These are phyloP conservation scores for Buphagus erythrorhynchus DNA, from an alignment of 2,797 vertebrate species.

Conservation along the genomic window DNA sequence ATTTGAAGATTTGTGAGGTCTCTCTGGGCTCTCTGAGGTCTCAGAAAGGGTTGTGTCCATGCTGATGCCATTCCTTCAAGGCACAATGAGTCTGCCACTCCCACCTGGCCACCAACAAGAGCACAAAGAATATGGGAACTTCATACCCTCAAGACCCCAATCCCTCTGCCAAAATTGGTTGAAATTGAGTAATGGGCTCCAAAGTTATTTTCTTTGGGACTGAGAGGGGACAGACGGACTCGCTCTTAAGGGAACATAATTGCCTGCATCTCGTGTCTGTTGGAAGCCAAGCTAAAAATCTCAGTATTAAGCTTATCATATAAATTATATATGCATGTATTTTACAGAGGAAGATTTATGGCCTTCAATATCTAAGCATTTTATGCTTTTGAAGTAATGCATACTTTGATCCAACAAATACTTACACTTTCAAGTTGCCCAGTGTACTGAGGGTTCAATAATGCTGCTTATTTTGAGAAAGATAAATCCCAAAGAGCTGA, in stretches of 20 bases:
- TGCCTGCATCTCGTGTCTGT: constrained; percentile 7
- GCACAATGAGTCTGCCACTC: not conserved
- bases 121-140: not conserved
- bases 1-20: fast-evolving
- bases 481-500: not conserved
- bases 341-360: constrained; percentile 57
- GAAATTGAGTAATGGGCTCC: not conserved
- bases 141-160: not conserved
- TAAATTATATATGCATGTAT: constrained; percentile 55
- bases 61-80: not conserved
- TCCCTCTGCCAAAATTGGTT: not conserved
- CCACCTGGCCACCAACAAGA: constrained; percentile 23
- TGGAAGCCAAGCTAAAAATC: constrained; percentile 43
- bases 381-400: constrained; percentile 60
- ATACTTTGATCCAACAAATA: constrained; percentile 56
- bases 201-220: constrained; percentile 63
- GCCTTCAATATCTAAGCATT: constrained; percentile 54
- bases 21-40: not conserved
- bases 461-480: not conserved
- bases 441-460: not conserved
- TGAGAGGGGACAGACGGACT: constrained; percentile 44
- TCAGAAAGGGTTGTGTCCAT: not conserved
- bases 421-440: not conserved
- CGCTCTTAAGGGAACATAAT: constrained; percentile 16
- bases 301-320: constrained; percentile 49